Evolutionary conservation across 2,888 invertebrate genomes (phyloP), one percentile per base, ranked within the genome.

Genomic region (Sinhomidia bicolor): DNA sequence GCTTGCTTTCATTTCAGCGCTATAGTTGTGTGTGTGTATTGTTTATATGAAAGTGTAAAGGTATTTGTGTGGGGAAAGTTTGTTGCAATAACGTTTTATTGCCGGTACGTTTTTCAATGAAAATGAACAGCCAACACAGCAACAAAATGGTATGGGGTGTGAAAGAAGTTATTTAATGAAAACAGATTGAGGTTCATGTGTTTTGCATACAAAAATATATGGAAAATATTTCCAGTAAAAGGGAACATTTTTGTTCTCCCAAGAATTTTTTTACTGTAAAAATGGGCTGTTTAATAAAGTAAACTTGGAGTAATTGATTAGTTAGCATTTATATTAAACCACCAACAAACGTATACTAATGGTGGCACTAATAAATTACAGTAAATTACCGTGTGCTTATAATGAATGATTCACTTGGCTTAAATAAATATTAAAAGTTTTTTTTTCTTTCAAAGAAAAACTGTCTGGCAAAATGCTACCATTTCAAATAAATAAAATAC

Each of bases 401-500:
- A 65, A 76, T 76, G 29, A 78, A 54, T 51, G n/a, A n/a, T n/a
- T n/a, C 47, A 54, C 47, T 32, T 54, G 26, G 14, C 12, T 12
- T 7, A 3, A 17, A n/a, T 4, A 14, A 76, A 29, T 76, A 26
- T 76, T 44, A 6, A 41, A 20, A 44, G 20, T 6, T n/a, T n/a
- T n/a, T n/a, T n/a, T n/a, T n/a, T n/a, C n/a, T n/a, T n/a, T n/a
- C n/a, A n/a, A n/a, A n/a, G n/a, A n/a, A n/a, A n/a, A n/a, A n/a
- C n/a, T n/a, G n/a, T n/a, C n/a, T n/a, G n/a, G n/a, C n/a, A n/a
- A n/a, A n/a, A n/a, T n/a, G n/a, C n/a, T n/a, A n/a, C n/a, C n/a
- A n/a, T n/a, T n/a, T n/a, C n/a, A n/a, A n/a, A n/a, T 7, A 17
- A 20, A 82, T 3, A 82, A 82, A 71, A 83, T 83, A 82, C 82